These are phyloP conservation scores for Corvus hawaiiensis DNA, from an alignment of 2,113 vertebrate species.

Conservation along the genomic window DNA sequence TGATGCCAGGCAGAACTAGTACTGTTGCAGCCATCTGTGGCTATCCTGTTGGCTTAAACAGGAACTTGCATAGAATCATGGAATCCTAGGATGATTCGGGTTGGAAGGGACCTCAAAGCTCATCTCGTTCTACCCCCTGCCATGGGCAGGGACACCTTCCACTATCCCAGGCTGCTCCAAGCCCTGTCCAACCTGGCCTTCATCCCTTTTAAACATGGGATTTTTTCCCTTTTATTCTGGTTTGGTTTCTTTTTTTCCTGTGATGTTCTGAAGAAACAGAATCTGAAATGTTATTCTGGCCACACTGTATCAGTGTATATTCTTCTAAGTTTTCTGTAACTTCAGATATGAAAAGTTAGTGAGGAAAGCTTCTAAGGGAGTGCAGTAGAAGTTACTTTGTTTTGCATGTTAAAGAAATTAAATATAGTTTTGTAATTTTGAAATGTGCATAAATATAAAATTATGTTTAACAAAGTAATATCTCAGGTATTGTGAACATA, in stretches of 20 bases:
- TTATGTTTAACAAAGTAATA: background rate
- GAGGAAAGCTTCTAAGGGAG: background rate
- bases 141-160: background rate
- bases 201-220: background rate
- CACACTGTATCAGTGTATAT: background rate
- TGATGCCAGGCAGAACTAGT: background rate
- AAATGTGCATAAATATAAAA: background rate
- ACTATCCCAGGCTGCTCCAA: background rate
- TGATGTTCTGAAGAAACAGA: background rate
- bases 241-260: too few relatives aligned
- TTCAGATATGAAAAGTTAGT: background rate
- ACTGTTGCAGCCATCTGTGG: background rate
- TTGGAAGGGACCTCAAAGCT: background rate
- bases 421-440: background rate
- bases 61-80: background rate
- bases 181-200: background rate
- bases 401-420: background rate
- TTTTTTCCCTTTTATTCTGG: background rate
- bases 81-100: background rate
- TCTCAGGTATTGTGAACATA: background rate
- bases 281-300: background rate
- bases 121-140: rapidly evolving
- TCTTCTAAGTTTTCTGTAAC: background rate
- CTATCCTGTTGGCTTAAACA: background rate
- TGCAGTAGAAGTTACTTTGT: background rate